Conservation (phyloP, 2,113 vertebrate genomes). For the Solea senegalensis region DNA sequence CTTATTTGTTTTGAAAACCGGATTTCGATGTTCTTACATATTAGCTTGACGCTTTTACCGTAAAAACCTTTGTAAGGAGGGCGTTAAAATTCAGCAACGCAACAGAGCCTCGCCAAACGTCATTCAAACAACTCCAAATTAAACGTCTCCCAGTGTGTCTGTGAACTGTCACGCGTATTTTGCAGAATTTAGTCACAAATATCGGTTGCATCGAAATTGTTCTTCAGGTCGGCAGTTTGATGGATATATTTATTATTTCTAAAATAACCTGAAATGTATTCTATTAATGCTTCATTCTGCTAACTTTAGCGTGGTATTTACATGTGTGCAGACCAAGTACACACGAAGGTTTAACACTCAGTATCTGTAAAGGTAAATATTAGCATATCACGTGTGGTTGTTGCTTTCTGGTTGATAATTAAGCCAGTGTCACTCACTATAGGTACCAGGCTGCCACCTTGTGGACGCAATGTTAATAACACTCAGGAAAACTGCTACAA, state of each 20-base stretch:
- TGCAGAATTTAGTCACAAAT: not conserved
- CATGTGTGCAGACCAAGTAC: too few relatives aligned
- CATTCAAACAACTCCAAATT: not conserved
- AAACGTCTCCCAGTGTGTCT: not conserved
- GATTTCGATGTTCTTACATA: too few relatives aligned
- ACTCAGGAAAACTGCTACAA: not conserved
- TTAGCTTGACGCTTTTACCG: too few relatives aligned
- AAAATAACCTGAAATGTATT: not conserved
- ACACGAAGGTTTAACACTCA: too few relatives aligned
- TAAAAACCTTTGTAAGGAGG: too few relatives aligned
- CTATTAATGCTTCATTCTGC: not conserved
- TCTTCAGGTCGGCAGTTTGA: not conserved
- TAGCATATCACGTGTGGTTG: not conserved
- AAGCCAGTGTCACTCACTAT: not conserved
- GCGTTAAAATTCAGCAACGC: too few relatives aligned
- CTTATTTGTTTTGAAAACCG: too few relatives aligned
- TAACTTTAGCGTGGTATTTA: too few relatives aligned
- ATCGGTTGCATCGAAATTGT: too few relatives aligned
- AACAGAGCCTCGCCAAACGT: not conserved
- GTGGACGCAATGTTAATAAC: slow-evolving; percentile 1
- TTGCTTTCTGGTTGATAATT: not conserved
- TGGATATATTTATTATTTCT: not conserved
- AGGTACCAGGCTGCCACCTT: slow-evolving; percentile 15
- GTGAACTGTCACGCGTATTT: accelerated
- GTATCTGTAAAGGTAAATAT: too few relatives aligned